Evolutionary conservation across 2,113 vertebrate species (phyloP), one percentile per base, ranked within the genome.

Genomic region (Odontophorus gujanensis): DNA sequence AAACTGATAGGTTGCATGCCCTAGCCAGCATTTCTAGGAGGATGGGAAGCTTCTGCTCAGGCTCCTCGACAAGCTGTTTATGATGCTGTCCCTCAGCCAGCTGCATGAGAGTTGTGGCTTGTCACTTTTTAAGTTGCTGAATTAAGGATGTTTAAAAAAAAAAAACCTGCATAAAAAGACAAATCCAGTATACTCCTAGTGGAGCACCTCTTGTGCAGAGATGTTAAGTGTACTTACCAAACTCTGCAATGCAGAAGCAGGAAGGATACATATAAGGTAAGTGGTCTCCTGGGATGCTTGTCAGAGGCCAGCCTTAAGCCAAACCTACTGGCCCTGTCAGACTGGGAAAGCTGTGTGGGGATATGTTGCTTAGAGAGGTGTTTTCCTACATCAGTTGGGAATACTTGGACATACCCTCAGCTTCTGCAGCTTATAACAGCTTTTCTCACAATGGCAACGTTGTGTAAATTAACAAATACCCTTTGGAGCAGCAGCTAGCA

Each of bases 1-100:
- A 30, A 50, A 28, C 18, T 0, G 6, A n/a, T 5, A 66, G 55
- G 24, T 18, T 61, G 5, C 22, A 1, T 6, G 63, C 66, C 58
- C 42, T 30, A 32, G 50, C 3, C 28, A 3, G 17, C n/a, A 40
- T 48, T 83, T 30, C 57, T 20, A 3, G 19, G 58, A 19, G n/a
- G 38, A 11, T 4, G 8, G 76, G 36, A 36, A 9, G 11, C 15
- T 69, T 34, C 69, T 81, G 68, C 28, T 57, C 53, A 81, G 83
- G 62, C 25, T 48, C 0, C 40, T 40, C 30, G 38, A 53, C 74
- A 25, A 2, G 55, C 22, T 51, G n/a, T 4, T 14, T 58, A 12
- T 57, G 21, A 48, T 75, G 48, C 63, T 87, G 32, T 28, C 26
- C 32, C 47, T 57, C 0, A 5, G 48, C 57, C 45, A 40, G 59